Evolutionary conservation across 92 coral and sea anemone species (phyloP).

Genomic region (Hydrozoanthus gracilis): DNA sequence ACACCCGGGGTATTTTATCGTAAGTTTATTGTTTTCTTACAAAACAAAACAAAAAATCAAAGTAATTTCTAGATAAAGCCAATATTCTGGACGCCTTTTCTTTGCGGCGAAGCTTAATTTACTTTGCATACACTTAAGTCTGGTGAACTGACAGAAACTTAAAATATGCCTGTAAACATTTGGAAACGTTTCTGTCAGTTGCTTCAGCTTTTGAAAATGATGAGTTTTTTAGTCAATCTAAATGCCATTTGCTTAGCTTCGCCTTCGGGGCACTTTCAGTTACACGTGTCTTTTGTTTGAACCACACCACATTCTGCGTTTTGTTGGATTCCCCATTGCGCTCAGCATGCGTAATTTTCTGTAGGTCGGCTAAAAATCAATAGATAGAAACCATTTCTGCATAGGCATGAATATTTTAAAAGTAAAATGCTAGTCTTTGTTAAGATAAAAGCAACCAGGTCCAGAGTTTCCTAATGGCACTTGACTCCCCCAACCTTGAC

Average conservation of each 20-base stretch:
- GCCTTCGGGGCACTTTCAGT: background rate
- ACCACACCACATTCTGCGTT: background rate
- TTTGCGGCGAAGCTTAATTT: background rate
- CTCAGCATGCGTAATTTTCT: background rate
- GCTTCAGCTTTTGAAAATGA: background rate
- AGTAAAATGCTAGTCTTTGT: no score
- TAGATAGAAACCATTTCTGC: no score
- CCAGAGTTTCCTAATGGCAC: background rate
- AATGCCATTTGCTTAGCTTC: background rate
- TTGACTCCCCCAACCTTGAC: background rate
- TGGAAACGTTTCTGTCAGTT: background rate
- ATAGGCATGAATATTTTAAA: no score
- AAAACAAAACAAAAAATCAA: background rate
- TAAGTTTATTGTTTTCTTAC: background rate
- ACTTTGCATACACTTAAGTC: background rate
- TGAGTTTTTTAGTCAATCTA: background rate
- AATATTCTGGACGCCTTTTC: background rate
- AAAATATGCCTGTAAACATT: constrained; percentile 12
- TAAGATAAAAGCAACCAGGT: background rate
- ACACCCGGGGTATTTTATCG: background rate
- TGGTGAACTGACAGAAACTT: background rate
- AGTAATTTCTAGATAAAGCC: background rate
- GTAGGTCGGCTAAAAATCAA: no score
- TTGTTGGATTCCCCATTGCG: background rate
- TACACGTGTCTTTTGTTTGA: background rate